These are phyloP conservation scores for Drosophila austrosaltans DNA, from an alignment of 2,888 invertebrate species.

Conservation along the genomic window DNA sequence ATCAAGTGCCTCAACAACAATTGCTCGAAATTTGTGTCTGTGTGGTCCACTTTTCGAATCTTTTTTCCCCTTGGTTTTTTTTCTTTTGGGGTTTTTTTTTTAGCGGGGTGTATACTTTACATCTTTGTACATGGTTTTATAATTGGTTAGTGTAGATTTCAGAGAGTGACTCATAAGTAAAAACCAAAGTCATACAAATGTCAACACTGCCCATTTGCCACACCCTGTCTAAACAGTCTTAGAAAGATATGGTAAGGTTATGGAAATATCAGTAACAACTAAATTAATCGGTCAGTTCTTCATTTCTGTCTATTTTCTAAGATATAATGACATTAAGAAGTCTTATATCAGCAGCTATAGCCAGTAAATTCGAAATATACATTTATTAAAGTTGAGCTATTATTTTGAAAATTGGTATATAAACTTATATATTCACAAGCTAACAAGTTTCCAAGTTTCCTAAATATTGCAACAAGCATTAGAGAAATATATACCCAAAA, in stretches of 20 bases:
- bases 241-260: not conserved
- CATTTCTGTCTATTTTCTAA: too few species aligned
- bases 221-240: not conserved
- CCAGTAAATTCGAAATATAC: too few species aligned
- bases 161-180: conserved; percentile 15
- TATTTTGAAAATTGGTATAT: too few species aligned
- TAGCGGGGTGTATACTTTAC: conserved; percentile 63
- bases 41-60: conserved; percentile 52
- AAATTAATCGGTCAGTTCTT: too few species aligned
- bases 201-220: not conserved
- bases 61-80: conserved; percentile 7
- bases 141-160: conserved; percentile 42
- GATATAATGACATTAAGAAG: too few species aligned
- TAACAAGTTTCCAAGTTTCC: too few species aligned
- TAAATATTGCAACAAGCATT: too few species aligned
- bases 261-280: too few species aligned
- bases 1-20: conserved; percentile 59
- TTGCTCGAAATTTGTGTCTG: conserved; percentile 50
- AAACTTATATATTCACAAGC: too few species aligned
- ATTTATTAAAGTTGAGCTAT: too few species aligned
- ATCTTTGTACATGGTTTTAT: conserved; percentile 65
- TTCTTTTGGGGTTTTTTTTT: conserved; percentile 22
- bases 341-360: too few species aligned
- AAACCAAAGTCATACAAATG: not conserved
- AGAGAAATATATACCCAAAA: too few species aligned